Evolutionary conservation across 2,113 vertebrate species (phyloP).

Genomic region (Strigops habroptila): DNA sequence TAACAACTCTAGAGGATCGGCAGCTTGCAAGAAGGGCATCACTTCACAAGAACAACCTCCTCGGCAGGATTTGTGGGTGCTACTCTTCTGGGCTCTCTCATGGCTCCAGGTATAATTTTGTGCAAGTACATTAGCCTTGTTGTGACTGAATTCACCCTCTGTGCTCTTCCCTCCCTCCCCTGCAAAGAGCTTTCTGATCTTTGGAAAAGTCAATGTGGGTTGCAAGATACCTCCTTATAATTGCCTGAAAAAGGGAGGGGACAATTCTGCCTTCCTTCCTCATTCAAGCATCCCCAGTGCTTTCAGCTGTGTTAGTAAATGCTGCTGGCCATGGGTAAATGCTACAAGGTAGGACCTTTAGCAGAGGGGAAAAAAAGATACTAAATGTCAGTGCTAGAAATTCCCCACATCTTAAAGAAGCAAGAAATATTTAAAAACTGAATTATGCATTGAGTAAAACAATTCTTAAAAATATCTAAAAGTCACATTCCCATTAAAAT

Average conservation of each 20-base stretch:
- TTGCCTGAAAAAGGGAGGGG: slow-evolving; percentile 9
- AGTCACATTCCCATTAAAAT: slow-evolving; percentile 24
- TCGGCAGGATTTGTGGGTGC: slow-evolving; percentile 3
- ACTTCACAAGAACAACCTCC: slow-evolving; percentile 27
- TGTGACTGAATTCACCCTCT: slow-evolving; percentile 9
- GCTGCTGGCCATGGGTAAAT: background rate
- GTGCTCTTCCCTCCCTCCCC: background rate
- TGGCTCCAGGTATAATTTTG: slow-evolving; percentile 22
- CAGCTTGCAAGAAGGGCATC: background rate
- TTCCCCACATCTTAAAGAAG: background rate
- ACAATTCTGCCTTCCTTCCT: background rate
- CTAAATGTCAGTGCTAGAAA: background rate
- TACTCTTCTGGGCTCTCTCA: slow-evolving; percentile 37
- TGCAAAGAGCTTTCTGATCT: background rate
- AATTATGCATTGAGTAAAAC: slow-evolving; percentile 22
- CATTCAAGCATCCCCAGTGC: background rate
- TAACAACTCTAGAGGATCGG: slow-evolving; percentile 8
- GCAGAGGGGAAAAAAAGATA: background rate
- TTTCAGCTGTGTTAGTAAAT: background rate
- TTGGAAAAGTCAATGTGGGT: slow-evolving; percentile 25
- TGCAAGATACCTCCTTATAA: slow-evolving; percentile 5
- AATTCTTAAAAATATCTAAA: slow-evolving; percentile 19
- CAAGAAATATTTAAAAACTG: background rate
- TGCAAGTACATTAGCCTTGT: slow-evolving; percentile 11
- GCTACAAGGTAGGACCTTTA: background rate